Evolutionary conservation across 2,888 invertebrate species (phyloP).

Genomic region (Brenthis hecate): DNA sequence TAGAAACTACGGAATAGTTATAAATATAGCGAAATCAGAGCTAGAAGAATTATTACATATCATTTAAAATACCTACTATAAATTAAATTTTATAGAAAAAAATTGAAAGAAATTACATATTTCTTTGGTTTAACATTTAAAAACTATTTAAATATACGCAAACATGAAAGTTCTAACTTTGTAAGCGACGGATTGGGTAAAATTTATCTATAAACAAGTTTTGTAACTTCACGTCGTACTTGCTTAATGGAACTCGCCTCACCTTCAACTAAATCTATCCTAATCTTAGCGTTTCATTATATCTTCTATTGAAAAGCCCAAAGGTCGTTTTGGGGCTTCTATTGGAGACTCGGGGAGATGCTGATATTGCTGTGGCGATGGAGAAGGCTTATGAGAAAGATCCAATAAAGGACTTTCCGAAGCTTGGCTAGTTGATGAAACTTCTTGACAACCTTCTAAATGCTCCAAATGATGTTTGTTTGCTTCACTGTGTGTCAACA

Average conservation of each 20-base stretch:
- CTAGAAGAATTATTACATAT: not conserved
- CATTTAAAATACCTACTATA: not conserved
- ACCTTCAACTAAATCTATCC: slow-evolving; percentile 38
- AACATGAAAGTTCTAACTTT: not conserved
- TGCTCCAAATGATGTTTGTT: slow-evolving; percentile 77
- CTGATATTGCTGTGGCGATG: slow-evolving; percentile 58
- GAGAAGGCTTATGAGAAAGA: slow-evolving; percentile 80
- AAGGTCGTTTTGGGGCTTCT: slow-evolving; percentile 69
- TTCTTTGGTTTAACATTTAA: slow-evolving; percentile 39
- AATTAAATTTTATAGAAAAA: slow-evolving; percentile 5
- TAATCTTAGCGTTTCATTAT: slow-evolving; percentile 90
- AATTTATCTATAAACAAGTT: slow-evolving; percentile 33
- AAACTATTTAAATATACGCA: slow-evolving; percentile 15
- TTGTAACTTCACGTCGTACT: slow-evolving; percentile 32
- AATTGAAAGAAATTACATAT: slow-evolving; percentile 39
- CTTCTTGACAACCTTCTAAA: slow-evolving; percentile 78
- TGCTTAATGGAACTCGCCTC: slow-evolving; percentile 35
- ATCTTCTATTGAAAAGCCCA: slow-evolving; percentile 94
- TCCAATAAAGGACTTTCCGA: slow-evolving; percentile 78
- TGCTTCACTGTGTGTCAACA: slow-evolving; percentile 92
- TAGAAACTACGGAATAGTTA: slow-evolving; percentile 2
- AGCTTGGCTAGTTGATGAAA: slow-evolving; percentile 76
- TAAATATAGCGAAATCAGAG: not conserved
- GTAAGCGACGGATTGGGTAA: slow-evolving; percentile 24
- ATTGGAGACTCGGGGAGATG: slow-evolving; percentile 66